A percentile compares a stretch with the other conserved stretches of the same genome.
Evolutionary conservation across 1,140 invertebrate genomes (phyloP).

Genomic region (Phortica variegata): DNA sequence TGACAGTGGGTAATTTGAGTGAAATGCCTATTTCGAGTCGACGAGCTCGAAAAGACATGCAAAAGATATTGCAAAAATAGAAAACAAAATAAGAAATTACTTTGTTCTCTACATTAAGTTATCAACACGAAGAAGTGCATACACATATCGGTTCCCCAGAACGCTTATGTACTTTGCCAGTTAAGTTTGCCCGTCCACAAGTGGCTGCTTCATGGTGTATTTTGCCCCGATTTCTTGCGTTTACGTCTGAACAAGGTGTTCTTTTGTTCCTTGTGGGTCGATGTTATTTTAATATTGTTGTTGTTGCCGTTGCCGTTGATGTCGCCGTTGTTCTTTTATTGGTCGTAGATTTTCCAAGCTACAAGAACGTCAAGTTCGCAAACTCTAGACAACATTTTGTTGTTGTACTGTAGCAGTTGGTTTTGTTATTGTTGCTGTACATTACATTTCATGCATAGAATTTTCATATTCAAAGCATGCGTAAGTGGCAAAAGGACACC

Average conservation of each 20-base stretch:
- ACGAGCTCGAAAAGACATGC: neutral
- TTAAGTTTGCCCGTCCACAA: no score
- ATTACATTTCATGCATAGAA: conserved; percentile 23
- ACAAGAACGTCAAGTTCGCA: no score
- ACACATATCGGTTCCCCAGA: conserved; percentile 11
- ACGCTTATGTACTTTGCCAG: no score
- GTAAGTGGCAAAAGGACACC: conserved; percentile 21
- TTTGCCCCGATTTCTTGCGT: conserved; percentile 23
- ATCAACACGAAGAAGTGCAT: conserved; percentile 31
- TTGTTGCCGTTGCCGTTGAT: conserved; percentile 18
- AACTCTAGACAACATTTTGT: conserved; percentile 2
- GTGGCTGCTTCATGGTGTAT: no score
- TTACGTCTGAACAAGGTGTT: conserved; percentile 3
- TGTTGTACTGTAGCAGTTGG: conserved; percentile 15
- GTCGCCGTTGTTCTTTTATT: conserved; percentile 15
- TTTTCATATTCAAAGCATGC: conserved; percentile 39
- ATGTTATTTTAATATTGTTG: conserved; percentile 19
- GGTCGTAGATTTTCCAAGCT: conserved; percentile 20
- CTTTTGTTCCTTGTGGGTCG: no score
- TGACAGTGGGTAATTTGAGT: conserved; percentile 31
- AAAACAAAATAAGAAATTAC: conserved; percentile 42
- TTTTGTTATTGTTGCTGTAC: conserved; percentile 20
- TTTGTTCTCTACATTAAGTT: conserved; percentile 45
- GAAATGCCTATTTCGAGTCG: conserved; percentile 23
- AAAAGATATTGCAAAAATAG: conserved; percentile 19